Conservation (phyloP, 1,140 invertebrate species). For the Cheumatopsyche charites region DNA sequence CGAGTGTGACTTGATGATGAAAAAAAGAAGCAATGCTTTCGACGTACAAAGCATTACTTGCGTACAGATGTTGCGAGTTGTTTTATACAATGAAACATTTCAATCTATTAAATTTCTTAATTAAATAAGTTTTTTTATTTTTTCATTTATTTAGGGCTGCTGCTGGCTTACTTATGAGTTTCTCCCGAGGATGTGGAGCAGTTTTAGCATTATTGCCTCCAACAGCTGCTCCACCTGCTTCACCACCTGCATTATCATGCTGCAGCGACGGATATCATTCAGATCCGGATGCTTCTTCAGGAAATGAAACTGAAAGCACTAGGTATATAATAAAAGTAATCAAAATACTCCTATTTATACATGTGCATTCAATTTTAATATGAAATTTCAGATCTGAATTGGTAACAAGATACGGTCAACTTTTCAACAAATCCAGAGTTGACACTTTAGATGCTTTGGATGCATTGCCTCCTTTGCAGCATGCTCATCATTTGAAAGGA, state of each 20-base stretch:
- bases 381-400: slow-evolving; percentile 64
- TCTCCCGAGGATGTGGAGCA: slow-evolving; percentile 80
- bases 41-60: too few species aligned
- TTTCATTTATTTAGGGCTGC: slow-evolving; percentile 63
- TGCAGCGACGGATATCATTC: slow-evolving; percentile 78
- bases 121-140: too few species aligned
- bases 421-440: slow-evolving; percentile 84
- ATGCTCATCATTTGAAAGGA: slow-evolving; percentile 85
- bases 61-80: too few species aligned
- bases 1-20: too few species aligned
- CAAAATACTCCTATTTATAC: slow-evolving; percentile 11
- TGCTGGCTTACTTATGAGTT: slow-evolving; percentile 81
- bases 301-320: slow-evolving; percentile 62
- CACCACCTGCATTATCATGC: slow-evolving; percentile 55
- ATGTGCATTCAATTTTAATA: slow-evolving; percentile 1
- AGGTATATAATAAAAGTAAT: slow-evolving; percentile 50
- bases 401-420: slow-evolving; percentile 78
- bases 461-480: slow-evolving; percentile 74
- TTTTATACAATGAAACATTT: too few species aligned
- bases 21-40: too few species aligned
- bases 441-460: slow-evolving; percentile 86
- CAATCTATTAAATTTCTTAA: too few species aligned
- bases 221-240: slow-evolving; percentile 47
- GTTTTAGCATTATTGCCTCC: slow-evolving; percentile 78
- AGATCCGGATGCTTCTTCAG: slow-evolving; percentile 75